phyloP scores from a whole-genome alignment of 2,113 vertebrate species.

The Pelecanus crispus region DNA sequence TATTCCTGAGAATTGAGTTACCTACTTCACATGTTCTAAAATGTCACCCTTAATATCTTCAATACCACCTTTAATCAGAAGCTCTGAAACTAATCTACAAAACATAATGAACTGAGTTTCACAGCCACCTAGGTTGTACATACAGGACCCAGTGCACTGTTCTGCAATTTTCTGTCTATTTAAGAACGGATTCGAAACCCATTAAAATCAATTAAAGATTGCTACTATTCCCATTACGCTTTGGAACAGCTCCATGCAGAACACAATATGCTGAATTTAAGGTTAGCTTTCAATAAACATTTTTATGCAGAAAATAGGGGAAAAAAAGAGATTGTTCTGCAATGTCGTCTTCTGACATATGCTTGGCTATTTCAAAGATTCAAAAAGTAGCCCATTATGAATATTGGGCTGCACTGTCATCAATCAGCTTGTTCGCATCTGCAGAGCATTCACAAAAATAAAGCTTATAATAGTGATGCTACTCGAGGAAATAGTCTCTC shows the following conservation, averaged over 20 bases:
- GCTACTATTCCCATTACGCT: not conserved
- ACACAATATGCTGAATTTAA: not conserved
- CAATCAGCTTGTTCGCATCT: constrained; percentile 12
- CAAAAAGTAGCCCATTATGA: not conserved
- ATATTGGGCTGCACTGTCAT: not conserved
- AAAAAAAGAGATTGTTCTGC: not conserved
- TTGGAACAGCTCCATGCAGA: not conserved
- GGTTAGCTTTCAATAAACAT: not conserved
- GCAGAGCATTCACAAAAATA: constrained; percentile 28
- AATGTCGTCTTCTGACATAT: not conserved
- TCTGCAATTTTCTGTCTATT: constrained; percentile 17
- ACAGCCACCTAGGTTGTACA: not conserved
- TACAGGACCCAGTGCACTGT: not conserved
- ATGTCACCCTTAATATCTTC: not conserved
- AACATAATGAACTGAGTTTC: not conserved
- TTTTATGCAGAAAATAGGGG: not conserved
- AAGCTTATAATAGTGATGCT: constrained; percentile 22
- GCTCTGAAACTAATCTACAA: not conserved
- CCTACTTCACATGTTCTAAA: not conserved
- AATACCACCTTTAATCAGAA: not conserved
- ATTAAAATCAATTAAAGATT: constrained; percentile 37
- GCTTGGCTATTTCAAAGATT: not conserved
- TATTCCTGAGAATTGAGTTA: not conserved
- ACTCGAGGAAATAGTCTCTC: constrained; percentile 39
- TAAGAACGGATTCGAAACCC: not conserved